Evolutionary conservation across 2,888 invertebrate species (phyloP).

Genomic region (Monoplex corrugatus): DNA sequence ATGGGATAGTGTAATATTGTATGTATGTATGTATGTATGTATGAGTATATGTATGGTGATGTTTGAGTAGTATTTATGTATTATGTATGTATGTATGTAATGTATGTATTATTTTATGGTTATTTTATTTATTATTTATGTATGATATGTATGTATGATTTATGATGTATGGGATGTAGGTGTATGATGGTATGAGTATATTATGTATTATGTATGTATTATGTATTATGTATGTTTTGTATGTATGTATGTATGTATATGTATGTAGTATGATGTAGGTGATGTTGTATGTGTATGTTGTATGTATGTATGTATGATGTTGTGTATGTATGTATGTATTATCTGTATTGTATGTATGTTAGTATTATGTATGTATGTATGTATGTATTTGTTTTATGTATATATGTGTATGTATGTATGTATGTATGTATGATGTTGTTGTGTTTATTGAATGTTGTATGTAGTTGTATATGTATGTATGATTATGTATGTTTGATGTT

Average conservation of each 20-base stretch:
- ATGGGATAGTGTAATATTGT: neutral
- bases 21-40: slow-evolving; percentile 14
- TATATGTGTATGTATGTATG: too few relatives aligned
- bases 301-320: too few relatives aligned
- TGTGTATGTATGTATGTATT: neutral
- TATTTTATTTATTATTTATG: neutral
- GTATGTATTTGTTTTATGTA: neutral
- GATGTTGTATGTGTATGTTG: neutral
- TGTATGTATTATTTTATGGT: neutral
- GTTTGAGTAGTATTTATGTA: too few relatives aligned
- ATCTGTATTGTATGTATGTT: neutral
- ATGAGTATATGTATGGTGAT: neutral
- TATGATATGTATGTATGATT: slow-evolving; percentile 1
- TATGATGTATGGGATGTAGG: too few relatives aligned
- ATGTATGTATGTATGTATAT: slow-evolving; percentile 14
- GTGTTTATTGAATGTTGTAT: neutral
- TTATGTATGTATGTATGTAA: too few relatives aligned
- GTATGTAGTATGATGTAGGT: too few relatives aligned
- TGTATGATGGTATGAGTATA: too few relatives aligned
- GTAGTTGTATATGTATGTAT: neutral
- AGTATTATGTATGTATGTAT: slow-evolving; percentile 7
- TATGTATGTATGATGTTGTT: neutral
- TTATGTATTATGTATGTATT: neutral
- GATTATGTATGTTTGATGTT: neutral
- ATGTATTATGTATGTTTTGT: neutral